Percentiles rank a stretch among this genome's conserved stretches.
Conservation (phyloP, 2,888 invertebrate species). For the Lithophane semibrunnea region DNA sequence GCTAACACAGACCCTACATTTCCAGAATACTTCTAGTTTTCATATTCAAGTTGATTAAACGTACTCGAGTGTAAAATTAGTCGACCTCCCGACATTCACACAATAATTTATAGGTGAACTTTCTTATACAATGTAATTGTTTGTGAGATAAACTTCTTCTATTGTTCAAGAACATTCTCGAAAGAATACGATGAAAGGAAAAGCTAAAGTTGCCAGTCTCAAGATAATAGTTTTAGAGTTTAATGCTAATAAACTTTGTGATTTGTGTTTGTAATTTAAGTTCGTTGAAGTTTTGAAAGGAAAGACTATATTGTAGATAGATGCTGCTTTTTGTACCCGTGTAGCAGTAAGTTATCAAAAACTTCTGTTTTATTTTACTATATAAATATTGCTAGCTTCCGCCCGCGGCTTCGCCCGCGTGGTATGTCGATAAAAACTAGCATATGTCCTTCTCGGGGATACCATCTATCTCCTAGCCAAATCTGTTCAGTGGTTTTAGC, state of each 20-base stretch:
- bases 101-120: slow-evolving; percentile 67
- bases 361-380: not conserved
- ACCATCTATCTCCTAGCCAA: no score
- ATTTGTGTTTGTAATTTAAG: slow-evolving; percentile 55
- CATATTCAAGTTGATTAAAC: slow-evolving; percentile 70
- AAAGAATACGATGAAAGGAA: slow-evolving; percentile 62
- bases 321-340: not conserved
- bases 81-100: slow-evolving; percentile 48
- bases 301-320: slow-evolving; percentile 8
- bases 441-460: no score
- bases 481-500: no score
- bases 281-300: slow-evolving; percentile 47
- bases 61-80: slow-evolving; percentile 73
- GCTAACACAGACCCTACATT: slow-evolving; percentile 5
- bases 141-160: slow-evolving; percentile 57
- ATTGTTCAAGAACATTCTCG: slow-evolving; percentile 50
- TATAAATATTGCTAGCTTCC: no score
- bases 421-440: no score
- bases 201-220: slow-evolving; percentile 43
- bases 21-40: slow-evolving; percentile 36
- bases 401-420: no score
- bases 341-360: not conserved
- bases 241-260: slow-evolving; percentile 56
- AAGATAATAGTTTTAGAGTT: slow-evolving; percentile 56
- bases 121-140: slow-evolving; percentile 65